Conservation (phyloP, 1,140 invertebrate species). For the Helicoverpa zea region DNA sequence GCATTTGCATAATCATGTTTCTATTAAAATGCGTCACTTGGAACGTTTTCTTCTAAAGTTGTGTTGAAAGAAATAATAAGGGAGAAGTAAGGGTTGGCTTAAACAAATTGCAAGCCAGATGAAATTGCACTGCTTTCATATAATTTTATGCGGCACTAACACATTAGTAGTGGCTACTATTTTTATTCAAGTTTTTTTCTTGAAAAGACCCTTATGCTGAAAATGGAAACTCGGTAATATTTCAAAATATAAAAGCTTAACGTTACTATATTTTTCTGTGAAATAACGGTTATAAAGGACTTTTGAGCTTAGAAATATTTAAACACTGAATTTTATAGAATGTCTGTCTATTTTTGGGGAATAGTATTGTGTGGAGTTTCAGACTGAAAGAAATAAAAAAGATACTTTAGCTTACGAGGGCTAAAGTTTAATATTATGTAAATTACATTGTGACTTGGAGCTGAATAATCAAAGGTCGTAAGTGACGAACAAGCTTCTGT, state of each 20-base stretch:
- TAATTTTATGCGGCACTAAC: background rate
- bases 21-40: conserved; percentile 42
- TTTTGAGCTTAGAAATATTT: too few relatives aligned
- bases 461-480: conserved; percentile 12
- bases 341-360: too few relatives aligned
- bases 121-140: background rate
- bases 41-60: conserved; percentile 34
- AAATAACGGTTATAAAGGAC: too few relatives aligned
- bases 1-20: conserved; percentile 47
- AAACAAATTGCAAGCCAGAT: conserved; percentile 33
- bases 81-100: background rate
- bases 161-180: too few relatives aligned
- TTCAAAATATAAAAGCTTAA: too few relatives aligned
- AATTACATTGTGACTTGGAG: background rate
- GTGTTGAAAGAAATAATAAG: conserved; percentile 33
- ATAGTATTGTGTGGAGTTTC: too few relatives aligned
- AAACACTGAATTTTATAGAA: too few relatives aligned
- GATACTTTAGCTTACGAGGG: background rate
- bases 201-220: too few relatives aligned
- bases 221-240: too few relatives aligned
- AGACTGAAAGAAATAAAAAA: too few relatives aligned
- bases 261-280: too few relatives aligned
- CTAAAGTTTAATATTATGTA: conserved; percentile 9
- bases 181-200: too few relatives aligned
- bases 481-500: conserved; percentile 3